These are phyloP conservation scores for Aurelia aurita DNA, from an alignment of 30 jellyfish, hydroid and myxozoan species.

Conservation along the genomic window DNA sequence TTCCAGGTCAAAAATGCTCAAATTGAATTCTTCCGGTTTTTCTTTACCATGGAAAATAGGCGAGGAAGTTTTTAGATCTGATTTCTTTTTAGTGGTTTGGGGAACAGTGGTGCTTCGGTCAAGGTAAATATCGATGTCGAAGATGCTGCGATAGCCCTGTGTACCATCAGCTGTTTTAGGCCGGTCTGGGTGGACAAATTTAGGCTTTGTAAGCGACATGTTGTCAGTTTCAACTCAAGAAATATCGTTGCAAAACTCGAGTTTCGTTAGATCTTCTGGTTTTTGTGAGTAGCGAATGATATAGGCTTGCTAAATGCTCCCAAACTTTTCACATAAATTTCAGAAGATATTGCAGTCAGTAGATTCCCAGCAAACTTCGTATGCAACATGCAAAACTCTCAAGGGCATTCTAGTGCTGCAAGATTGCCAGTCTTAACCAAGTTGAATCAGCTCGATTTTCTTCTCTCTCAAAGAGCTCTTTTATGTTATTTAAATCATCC, in stretches of 20 bases:
- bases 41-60: constrained; percentile 83
- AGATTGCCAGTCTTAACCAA: too few relatives aligned
- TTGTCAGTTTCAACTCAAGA: not conserved
- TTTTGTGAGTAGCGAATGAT: too few relatives aligned
- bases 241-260: not conserved
- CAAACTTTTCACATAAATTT: too few relatives aligned
- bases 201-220: constrained; percentile 73
- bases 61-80: constrained; percentile 54
- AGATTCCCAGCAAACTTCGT: too few relatives aligned
- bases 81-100: not conserved
- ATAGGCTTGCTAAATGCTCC: too few relatives aligned
- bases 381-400: too few relatives aligned
- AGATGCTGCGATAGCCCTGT: constrained; percentile 37
- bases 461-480: too few relatives aligned
- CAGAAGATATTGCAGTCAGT: too few relatives aligned
- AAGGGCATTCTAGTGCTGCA: too few relatives aligned
- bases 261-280: too few relatives aligned
- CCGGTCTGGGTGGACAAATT: constrained; percentile 54
- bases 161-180: constrained; percentile 9
- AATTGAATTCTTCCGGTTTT: constrained; percentile 40
- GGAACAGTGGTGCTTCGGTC: constrained; percentile 1
- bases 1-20: constrained; percentile 67
- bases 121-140: constrained; percentile 65
- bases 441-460: too few relatives aligned
- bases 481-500: too few relatives aligned